Percentiles rank a stretch among this genome's conserved stretches.
Evolutionary conservation across 2,113 vertebrate species (phyloP).

Genomic region (Mormoops blainvillei): DNA sequence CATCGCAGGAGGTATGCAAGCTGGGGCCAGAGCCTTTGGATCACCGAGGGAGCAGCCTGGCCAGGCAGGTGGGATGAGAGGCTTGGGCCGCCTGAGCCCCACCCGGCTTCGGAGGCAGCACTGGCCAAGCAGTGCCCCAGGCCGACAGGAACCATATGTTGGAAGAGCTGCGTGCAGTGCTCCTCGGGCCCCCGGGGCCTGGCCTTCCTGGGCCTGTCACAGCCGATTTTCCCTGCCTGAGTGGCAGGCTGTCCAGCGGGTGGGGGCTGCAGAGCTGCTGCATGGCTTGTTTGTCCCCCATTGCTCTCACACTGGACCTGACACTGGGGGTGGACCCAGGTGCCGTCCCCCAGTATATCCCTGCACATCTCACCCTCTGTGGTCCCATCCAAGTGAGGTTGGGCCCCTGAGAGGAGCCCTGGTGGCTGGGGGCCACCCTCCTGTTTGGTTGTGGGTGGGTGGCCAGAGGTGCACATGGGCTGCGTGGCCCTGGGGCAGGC

Average conservation of each 20-base stretch:
- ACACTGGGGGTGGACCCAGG: neutral
- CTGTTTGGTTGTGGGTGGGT: neutral
- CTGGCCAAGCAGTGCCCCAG: conserved; percentile 66
- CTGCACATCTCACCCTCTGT: fast-evolving
- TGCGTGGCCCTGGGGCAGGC: conserved; percentile 15
- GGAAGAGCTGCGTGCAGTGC: conserved; percentile 76
- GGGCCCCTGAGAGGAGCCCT: neutral
- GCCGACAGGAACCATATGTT: conserved; percentile 84
- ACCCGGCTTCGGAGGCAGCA: conserved; percentile 62
- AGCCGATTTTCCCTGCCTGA: conserved; percentile 82
- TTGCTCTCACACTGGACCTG: neutral
- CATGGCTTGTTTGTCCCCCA: neutral
- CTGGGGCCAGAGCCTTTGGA: neutral
- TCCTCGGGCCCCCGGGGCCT: conserved; percentile 75
- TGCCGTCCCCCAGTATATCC: neutral
- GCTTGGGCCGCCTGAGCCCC: conserved; percentile 40
- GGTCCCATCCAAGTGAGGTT: neutral
- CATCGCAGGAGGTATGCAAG: fast-evolving
- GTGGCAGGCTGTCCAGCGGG: conserved; percentile 65
- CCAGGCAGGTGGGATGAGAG: neutral
- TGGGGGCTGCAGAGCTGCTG: neutral
- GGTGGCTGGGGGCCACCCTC: neutral
- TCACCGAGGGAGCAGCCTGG: neutral
- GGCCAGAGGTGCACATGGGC: conserved; percentile 23
- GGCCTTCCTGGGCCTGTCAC: conserved; percentile 83